A percentile compares a stretch with the other conserved stretches of the same genome.
phyloP scores from a whole-genome alignment of 2,888 invertebrate species.

The Stenodema calcarata region DNA sequence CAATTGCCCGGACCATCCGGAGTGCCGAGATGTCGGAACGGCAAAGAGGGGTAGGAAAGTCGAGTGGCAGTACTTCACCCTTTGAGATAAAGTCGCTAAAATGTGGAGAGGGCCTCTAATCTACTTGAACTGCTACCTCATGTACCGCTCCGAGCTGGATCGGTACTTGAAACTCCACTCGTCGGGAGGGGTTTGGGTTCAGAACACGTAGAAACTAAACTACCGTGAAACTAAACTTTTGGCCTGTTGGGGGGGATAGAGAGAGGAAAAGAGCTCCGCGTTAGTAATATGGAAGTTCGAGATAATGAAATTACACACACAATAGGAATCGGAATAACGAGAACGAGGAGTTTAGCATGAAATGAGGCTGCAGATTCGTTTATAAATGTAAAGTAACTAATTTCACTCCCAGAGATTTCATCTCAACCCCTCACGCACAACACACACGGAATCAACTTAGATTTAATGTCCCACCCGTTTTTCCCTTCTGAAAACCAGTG shows the following conservation, averaged over 20 bases:
- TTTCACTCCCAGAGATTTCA: too few species aligned
- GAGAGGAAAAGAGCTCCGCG: neutral
- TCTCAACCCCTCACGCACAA: too few species aligned
- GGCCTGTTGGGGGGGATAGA: too few species aligned
- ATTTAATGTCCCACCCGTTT: too few species aligned
- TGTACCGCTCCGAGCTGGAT: neutral
- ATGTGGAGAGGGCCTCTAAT: constrained; percentile 19
- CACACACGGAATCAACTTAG: too few species aligned
- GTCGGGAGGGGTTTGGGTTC: neutral
- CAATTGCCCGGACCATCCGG: constrained; percentile 19
- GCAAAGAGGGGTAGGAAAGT: neutral
- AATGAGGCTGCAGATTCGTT: neutral
- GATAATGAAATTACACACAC: neutral
- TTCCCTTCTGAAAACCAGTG: too few species aligned
- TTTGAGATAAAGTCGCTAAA: constrained; percentile 18
- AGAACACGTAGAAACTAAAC: neutral
- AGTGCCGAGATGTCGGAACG: neutral
- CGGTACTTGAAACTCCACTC: neutral
- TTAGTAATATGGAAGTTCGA: neutral
- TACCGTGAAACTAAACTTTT: neutral
- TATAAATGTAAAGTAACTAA: too few species aligned
- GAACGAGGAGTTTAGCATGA: neutral
- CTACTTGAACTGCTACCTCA: constrained; percentile 16
- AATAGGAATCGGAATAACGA: neutral
- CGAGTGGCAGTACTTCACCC: constrained; percentile 26